Conservation (phyloP, 1,140 invertebrate genomes). For the Mya arenaria region DNA sequence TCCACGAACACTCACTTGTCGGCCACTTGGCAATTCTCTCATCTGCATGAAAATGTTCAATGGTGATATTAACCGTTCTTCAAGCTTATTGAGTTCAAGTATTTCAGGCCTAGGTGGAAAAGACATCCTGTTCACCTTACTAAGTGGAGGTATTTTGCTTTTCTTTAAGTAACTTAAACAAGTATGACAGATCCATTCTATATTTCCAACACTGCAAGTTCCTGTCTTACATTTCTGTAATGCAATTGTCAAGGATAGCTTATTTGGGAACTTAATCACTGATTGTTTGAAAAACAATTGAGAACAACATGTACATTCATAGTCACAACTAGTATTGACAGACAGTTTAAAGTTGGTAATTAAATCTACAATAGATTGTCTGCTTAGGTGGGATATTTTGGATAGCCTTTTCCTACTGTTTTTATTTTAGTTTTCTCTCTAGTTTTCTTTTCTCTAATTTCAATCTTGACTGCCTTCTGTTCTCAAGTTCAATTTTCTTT, state of each 20-base stretch:
- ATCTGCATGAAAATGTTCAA: constrained; percentile 58
- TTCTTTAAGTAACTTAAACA: constrained; percentile 36
- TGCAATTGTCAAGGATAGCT: neutral
- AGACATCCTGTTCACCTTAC: neutral
- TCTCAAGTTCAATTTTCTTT: neutral
- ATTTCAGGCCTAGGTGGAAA: constrained; percentile 30
- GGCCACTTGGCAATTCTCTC: constrained; percentile 14
- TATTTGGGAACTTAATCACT: neutral
- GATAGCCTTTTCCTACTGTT: neutral
- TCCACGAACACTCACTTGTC: constrained; percentile 45
- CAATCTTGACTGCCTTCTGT: neutral
- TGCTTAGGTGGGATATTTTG: neutral
- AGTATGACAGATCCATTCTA: constrained; percentile 34
- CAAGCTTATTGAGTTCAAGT: constrained; percentile 41
- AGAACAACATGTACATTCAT: constrained; percentile 7
- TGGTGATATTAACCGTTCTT: constrained; percentile 49
- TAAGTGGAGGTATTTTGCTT: constrained; percentile 20
- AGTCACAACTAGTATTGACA: neutral
- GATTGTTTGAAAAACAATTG: constrained; percentile 31
- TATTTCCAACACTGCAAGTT: neutral
- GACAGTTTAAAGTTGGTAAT: neutral
- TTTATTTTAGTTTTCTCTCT: neutral
- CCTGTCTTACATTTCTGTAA: neutral
- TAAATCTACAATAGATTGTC: neutral
- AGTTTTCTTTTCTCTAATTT: neutral